Base-by-base conservation (phyloP, 53 echinoderm and acorn worm genomes). In the Holothuria leucospilota region DNA sequence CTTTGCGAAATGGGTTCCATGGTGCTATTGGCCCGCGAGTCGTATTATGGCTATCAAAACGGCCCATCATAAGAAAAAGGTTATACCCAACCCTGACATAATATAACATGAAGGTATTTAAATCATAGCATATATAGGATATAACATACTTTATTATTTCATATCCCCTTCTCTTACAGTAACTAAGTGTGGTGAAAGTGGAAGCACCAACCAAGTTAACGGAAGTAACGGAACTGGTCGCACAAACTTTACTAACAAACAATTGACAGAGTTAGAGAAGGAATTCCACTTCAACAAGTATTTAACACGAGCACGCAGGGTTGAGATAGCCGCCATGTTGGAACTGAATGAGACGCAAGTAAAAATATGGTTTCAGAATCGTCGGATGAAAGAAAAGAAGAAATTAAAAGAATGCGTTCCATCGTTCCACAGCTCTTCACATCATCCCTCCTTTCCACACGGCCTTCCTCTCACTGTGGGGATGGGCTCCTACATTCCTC, bases 261-360 rank as follows among this genome's bases (percentile, higher is more conserved):
- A 99, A 82, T 90, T 99, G 66, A 99, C 99, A 16, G 99, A 99
- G 61, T 91, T 99, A 20, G 99, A 99, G 82, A 99, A 99, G 77
- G 99, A 99, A 77, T 99, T 99, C 73, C 99, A 99, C 78, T 99
- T 99, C 84, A 99, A 99, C 87, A 99, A 99, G 78, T 99, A 99
- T 66, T 89, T 99, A 20, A 99, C 99, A 30, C 85, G 99, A 65
- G 99, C 99, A 64, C 78, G 99, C 71, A 86, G 99, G 63, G 95
- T 99, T 20, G 99, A 99, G 77, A 99, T 99, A 63, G 99, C 99
- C 34, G 92, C 99, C 72, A 95, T 95, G 94, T 64, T 99, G 77
- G 99, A 95, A 29, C 94, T 99, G 38, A 99, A 99, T 64, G 99
- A 99, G 89, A 99, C 99, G 56, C 99, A 99, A 86, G 99, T 99